Conservation (phyloP, 2,797 vertebrate species). For the Otolemur crassicaudatus region DNA sequence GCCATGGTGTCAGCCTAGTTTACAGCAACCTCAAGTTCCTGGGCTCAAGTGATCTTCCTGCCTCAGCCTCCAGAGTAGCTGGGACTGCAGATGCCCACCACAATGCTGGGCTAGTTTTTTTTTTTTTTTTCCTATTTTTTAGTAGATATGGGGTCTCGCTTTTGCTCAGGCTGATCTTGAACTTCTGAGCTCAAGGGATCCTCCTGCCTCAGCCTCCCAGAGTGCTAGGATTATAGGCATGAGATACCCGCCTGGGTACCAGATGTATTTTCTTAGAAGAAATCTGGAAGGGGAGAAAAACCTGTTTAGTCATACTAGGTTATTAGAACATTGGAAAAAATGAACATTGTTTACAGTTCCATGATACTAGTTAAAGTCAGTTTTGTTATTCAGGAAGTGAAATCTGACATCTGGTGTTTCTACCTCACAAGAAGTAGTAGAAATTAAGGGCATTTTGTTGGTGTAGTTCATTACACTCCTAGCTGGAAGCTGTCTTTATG, state of each 20-base stretch:
- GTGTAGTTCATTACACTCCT: neutral
- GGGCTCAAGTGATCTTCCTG: too few species aligned
- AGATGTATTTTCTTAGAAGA: conserved; percentile 76
- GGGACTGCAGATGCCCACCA: too few species aligned
- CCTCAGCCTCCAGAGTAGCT: too few species aligned
- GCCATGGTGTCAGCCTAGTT: too few species aligned
- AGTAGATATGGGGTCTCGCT: too few species aligned
- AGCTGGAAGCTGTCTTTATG: neutral
- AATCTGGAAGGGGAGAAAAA: conserved; percentile 76
- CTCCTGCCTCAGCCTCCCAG: too few species aligned
- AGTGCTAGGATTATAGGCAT: too few species aligned
- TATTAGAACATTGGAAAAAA: conserved; percentile 62
- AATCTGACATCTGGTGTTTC: conserved; percentile 50
- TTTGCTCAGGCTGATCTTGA: too few species aligned
- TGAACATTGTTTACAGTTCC: neutral
- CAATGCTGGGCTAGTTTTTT: too few species aligned
- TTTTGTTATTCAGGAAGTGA: conserved; percentile 66
- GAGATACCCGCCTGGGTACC: neutral
- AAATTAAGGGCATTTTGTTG: neutral
- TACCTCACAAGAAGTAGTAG: neutral
- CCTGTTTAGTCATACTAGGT: conserved; percentile 69
- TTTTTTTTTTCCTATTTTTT: too few species aligned
- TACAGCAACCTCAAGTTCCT: too few species aligned
- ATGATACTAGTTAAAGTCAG: conserved; percentile 2
- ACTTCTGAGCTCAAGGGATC: too few species aligned